These are phyloP conservation scores for Drosophila mimetica DNA, from an alignment of 2,888 invertebrate genomes.

Conservation along the genomic window DNA sequence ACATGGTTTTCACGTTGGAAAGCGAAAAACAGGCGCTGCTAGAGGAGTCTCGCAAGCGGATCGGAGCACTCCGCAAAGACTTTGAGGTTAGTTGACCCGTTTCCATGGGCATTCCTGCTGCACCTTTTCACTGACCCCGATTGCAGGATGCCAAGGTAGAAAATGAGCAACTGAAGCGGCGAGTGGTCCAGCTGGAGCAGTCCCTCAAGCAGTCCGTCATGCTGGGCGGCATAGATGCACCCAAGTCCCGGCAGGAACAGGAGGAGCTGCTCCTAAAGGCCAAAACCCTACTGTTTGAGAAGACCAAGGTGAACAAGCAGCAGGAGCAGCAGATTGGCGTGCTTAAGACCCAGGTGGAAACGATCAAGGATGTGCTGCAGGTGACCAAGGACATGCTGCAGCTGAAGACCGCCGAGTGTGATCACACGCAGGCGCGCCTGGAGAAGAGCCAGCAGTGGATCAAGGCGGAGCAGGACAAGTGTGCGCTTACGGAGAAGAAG, in stretches of 20 bases:
- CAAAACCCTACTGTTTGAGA: slow-evolving; percentile 90
- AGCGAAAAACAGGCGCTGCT: slow-evolving; percentile 83
- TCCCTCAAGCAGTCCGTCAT: slow-evolving; percentile 83
- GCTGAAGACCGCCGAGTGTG: slow-evolving; percentile 91
- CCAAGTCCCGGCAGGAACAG: slow-evolving; percentile 82
- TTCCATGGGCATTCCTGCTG: neutral
- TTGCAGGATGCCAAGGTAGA: slow-evolving; percentile 78
- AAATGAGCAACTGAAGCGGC: slow-evolving; percentile 82
- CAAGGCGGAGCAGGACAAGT: slow-evolving; percentile 89
- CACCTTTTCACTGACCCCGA: neutral
- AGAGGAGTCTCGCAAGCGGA: slow-evolving; percentile 82
- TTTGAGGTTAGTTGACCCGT: slow-evolving; percentile 80
- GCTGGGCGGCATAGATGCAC: slow-evolving; percentile 81
- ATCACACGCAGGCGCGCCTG: slow-evolving; percentile 88
- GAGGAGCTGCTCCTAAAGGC: slow-evolving; percentile 87
- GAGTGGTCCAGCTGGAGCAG: slow-evolving; percentile 81
- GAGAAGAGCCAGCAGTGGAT: slow-evolving; percentile 88
- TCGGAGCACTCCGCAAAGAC: slow-evolving; percentile 81
- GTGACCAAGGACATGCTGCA: slow-evolving; percentile 92
- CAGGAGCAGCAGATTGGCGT: slow-evolving; percentile 92
- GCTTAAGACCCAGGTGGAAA: slow-evolving; percentile 87
- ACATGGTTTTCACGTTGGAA: slow-evolving; percentile 83
- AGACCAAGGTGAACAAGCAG: slow-evolving; percentile 90
- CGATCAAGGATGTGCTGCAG: slow-evolving; percentile 91
- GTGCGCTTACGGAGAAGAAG: slow-evolving; percentile 88